Conservation (phyloP, 2,797 vertebrate genomes). For the Momotus momota region DNA sequence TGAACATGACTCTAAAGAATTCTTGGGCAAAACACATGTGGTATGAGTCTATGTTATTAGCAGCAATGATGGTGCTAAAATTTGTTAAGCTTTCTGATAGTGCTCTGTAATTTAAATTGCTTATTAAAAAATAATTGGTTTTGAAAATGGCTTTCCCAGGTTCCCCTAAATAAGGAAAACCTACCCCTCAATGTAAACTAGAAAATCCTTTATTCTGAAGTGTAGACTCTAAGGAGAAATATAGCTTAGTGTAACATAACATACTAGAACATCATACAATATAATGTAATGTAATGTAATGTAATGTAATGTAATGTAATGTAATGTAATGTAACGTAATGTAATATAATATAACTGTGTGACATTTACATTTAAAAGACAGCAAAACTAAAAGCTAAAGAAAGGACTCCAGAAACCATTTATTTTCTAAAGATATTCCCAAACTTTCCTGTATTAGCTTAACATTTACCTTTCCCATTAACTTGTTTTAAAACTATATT, state of each 20-base stretch:
- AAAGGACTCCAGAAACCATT: neutral
- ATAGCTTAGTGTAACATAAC: rapidly evolving
- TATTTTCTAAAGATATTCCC: neutral
- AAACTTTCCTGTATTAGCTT: neutral
- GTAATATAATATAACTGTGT: neutral
- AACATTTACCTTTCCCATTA: neutral
- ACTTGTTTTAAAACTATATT: neutral
- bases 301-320: no score
- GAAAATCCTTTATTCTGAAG: neutral
- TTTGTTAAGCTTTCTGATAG: neutral
- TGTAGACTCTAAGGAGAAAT: neutral
- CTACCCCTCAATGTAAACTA: rapidly evolving
- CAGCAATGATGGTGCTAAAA: neutral
- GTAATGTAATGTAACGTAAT: rapidly evolving
- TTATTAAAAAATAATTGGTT: neutral
- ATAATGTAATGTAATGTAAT: no score
- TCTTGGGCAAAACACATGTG: neutral
- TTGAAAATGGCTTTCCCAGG: neutral
- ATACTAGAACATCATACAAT: no score
- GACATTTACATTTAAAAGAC: neutral
- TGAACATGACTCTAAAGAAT: neutral
- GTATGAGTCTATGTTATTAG: neutral
- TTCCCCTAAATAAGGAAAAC: neutral
- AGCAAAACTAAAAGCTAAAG: neutral
- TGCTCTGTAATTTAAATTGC: neutral